Evolutionary conservation across 2,797 vertebrate species (phyloP), one percentile per base, ranked within the genome.

Genomic region (Tokudaia tokunoshimensis): DNA sequence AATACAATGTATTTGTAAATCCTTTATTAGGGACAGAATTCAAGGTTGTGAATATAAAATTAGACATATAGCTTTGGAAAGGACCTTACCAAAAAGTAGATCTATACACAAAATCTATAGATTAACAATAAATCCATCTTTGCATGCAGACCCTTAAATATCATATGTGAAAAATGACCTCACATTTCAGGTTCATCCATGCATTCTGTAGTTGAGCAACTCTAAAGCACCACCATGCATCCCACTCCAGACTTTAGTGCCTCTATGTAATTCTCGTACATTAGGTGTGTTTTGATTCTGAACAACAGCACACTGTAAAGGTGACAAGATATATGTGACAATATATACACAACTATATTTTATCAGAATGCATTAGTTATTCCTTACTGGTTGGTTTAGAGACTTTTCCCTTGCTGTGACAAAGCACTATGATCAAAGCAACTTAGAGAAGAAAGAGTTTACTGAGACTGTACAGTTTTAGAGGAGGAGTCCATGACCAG

Each of bases 11-110:
- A 44, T 22, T 75, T 63, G 52, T 67, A 55, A 90, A 61, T 12
- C 14, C 10, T 6, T 19, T 59, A 92, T 31, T 41, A 85, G 50
- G 59, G 75, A 82, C 29, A 78, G 24, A 70, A 78, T 57, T 81
- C 17, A 47, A 93, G 88, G 4, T 57, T 61, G 81, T 41, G 41
- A 61, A 47, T 50, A 87, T 59, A 94, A 83, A 96, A 95, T 87
- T 82, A 24, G 72, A 52, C 57, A 55, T 41, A 22, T 20, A 57
- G n/a, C n/a, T 41, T 94, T 79, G 11, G 55, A 88, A 87, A 47
- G 1, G 17, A 34, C n/a, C 70, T 37, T 63, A 12, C 12, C 47
- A 90, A 90, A 4, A n/a, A 75, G 44, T 47, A 34, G 11, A 29
- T 34, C 29, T 86, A 17, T 74, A 65, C 24, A 3, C 72, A 17